Conservation (phyloP, 2,797 vertebrate genomes). For the Okamejei kenojei region DNA sequence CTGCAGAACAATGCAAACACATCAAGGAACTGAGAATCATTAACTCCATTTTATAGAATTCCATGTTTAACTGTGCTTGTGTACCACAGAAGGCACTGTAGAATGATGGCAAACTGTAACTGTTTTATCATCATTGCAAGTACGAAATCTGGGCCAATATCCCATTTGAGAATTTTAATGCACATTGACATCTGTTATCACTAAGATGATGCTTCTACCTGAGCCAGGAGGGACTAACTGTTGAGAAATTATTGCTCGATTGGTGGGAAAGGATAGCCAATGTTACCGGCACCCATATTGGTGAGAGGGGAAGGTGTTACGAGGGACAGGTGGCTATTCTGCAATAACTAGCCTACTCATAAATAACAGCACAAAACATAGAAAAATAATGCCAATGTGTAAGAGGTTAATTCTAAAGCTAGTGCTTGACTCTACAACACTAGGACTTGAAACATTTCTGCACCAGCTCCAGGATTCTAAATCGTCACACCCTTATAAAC, state of each 20-base stretch:
- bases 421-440: background rate
- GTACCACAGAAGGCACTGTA: too few species aligned
- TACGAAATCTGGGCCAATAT: background rate
- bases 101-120: too few species aligned
- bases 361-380: background rate
- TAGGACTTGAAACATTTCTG: background rate
- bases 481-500: background rate
- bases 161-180: background rate
- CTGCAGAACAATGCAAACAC: too few species aligned
- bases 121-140: too few species aligned
- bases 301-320: background rate
- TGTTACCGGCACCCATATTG: background rate
- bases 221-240: background rate
- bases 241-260: background rate
- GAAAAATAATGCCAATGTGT: background rate
- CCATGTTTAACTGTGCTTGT: too few species aligned
- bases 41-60: too few species aligned
- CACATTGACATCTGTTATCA: background rate
- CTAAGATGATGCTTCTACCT: background rate
- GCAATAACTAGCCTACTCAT: background rate
- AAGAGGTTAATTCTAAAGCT: background rate
- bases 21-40: too few species aligned
- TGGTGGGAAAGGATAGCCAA: background rate
- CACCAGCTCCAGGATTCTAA: background rate
- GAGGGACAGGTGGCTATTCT: background rate